phyloP scores from a whole-genome alignment of 2,113 vertebrate genomes.

The Redunca redunca region DNA sequence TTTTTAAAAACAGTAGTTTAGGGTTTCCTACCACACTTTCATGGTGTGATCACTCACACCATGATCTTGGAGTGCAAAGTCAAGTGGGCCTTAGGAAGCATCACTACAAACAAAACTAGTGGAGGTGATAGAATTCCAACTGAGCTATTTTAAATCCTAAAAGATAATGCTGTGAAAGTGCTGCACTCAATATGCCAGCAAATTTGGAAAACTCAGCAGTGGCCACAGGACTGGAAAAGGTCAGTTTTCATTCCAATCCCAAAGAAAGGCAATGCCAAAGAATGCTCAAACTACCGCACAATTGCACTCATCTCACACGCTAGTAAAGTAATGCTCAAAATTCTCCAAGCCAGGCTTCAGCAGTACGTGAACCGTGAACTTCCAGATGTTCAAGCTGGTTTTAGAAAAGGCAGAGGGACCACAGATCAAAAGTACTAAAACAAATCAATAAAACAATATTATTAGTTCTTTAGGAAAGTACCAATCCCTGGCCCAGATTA shows the following conservation, averaged over 20 bases:
- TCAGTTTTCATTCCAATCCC: neutral
- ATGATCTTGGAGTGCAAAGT: neutral
- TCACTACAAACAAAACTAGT: neutral
- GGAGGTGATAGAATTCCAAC: neutral
- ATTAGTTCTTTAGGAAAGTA: neutral
- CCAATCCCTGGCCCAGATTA: neutral
- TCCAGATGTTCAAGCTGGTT: neutral
- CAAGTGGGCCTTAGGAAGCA: neutral
- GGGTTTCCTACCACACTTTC: neutral
- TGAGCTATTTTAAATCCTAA: neutral
- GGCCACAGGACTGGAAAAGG: neutral
- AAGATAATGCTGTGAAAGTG: neutral
- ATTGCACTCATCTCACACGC: neutral
- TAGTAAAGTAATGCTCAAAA: neutral
- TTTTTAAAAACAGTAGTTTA: neutral
- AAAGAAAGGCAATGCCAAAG: neutral
- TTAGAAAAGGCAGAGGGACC: neutral
- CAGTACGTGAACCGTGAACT: accelerated
- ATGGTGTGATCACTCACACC: neutral
- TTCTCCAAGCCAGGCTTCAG: neutral
- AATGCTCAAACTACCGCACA: neutral
- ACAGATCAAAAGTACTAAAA: neutral
- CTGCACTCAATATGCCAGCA: neutral
- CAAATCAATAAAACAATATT: neutral
- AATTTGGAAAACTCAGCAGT: neutral